Evolutionary conservation across 2,797 vertebrate species (phyloP).

Genomic region (Pantherophis vulpinus): DNA sequence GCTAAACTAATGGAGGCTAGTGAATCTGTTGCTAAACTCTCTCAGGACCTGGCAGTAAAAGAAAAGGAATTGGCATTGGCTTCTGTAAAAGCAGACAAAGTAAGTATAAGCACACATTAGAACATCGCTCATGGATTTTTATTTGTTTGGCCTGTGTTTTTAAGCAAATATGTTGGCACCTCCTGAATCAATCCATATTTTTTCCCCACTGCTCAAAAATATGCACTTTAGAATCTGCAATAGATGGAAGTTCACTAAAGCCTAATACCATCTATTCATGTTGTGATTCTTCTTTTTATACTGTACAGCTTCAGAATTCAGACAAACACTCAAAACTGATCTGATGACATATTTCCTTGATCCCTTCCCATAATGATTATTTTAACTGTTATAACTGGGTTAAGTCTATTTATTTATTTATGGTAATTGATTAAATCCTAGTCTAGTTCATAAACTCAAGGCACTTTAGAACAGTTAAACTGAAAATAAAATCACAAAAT

Average conservation of each 20-base stretch:
- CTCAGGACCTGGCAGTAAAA: slow-evolving; percentile 77
- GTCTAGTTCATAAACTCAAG: background rate
- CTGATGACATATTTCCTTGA: background rate
- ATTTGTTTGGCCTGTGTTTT: background rate
- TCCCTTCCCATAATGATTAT: background rate
- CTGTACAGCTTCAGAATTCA: background rate
- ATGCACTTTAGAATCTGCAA: background rate
- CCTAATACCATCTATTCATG: background rate
- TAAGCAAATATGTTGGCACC: background rate
- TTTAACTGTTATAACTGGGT: background rate
- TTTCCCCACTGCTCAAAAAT: background rate
- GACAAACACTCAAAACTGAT: background rate
- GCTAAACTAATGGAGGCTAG: slow-evolving; percentile 84
- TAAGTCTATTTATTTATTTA: background rate
- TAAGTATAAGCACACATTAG: slow-evolving; percentile 54
- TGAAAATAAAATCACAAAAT: background rate
- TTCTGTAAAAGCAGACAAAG: slow-evolving; percentile 81
- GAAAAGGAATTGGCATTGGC: slow-evolving; percentile 83
- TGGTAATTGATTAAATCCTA: background rate
- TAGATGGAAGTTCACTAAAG: background rate
- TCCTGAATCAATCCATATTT: background rate
- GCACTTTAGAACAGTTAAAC: background rate
- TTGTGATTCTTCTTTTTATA: background rate
- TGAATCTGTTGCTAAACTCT: slow-evolving; percentile 79
- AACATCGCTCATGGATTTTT: background rate